Evolutionary conservation across 2,888 invertebrate genomes (phyloP).

Genomic region (Sericinus montela): DNA sequence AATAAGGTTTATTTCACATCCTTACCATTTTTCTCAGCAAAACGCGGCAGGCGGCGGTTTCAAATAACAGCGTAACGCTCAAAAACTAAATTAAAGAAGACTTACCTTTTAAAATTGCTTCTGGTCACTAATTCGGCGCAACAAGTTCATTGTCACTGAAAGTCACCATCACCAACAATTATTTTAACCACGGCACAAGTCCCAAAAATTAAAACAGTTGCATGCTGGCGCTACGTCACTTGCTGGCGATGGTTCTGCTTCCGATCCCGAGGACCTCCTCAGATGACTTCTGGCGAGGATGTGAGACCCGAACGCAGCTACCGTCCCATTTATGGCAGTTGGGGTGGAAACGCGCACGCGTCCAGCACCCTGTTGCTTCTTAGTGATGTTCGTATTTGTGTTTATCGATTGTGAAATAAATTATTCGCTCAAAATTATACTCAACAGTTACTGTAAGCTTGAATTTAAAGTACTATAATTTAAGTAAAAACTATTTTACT

Average conservation of each 20-base stretch:
- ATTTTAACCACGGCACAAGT: conserved; percentile 41
- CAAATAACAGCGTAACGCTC: conserved; percentile 7
- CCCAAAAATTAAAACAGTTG: conserved; percentile 28
- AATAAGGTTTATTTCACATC: too few species aligned
- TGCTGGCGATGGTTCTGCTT: conserved; percentile 25
- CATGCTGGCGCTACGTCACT: conserved; percentile 43
- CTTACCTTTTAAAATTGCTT: conserved; percentile 53
- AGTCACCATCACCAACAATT: conserved; percentile 41
- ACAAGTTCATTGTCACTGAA: conserved; percentile 40
- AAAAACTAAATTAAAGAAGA: conserved; percentile 15
- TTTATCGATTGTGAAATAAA: conserved; percentile 33
- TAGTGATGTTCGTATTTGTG: conserved; percentile 34
- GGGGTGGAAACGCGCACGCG: conserved; percentile 73
- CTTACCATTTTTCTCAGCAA: too few species aligned
- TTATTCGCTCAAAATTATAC: too few species aligned
- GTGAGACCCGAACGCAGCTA: conserved; percentile 50
- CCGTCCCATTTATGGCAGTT: conserved; percentile 51
- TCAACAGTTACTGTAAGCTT: too few species aligned
- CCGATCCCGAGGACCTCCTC: conserved; percentile 36
- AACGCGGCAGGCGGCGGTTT: conserved; percentile 3
- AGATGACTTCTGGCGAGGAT: conserved; percentile 50
- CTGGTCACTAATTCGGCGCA: conserved; percentile 36
- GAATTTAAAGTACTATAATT: too few species aligned
- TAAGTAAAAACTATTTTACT: too few species aligned
- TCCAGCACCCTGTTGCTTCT: conserved; percentile 77